Conservation (phyloP, 2,797 vertebrate genomes). For the Xenentodon cancila region DNA sequence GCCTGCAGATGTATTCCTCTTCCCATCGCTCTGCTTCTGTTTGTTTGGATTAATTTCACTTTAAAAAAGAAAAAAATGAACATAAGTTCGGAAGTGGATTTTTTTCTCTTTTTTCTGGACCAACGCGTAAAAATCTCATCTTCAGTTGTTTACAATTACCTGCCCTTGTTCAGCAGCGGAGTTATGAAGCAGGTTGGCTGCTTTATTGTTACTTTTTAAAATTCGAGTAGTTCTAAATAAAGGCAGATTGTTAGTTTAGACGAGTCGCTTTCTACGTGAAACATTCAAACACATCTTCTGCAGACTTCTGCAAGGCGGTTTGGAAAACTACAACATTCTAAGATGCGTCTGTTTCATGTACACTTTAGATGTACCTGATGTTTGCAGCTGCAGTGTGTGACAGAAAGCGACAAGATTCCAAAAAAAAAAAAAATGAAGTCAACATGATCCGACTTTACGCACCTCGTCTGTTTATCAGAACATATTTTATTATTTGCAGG, state of each 20-base stretch:
- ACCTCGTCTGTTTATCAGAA: conserved; percentile 4
- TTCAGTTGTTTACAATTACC: neutral
- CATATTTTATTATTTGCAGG: conserved; percentile 1
- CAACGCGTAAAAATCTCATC: conserved; percentile 68
- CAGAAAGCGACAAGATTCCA: neutral
- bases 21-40: too few species aligned
- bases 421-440: neutral
- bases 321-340: conserved; percentile 21
- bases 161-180: too few species aligned
- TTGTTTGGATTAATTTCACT: too few species aligned
- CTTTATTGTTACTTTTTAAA: neutral
- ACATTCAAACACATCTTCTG: neutral
- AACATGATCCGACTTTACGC: conserved; percentile 50
- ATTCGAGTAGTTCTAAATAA: neutral
- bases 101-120: conserved; percentile 66
- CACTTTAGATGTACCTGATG: neutral
- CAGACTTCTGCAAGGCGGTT: neutral
- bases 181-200: too few species aligned
- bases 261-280: neutral
- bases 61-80: too few species aligned
- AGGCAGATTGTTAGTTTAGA: neutral
- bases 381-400: conserved; percentile 25
- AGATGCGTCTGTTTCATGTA: conserved; percentile 3
- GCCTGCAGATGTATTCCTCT: conserved; percentile 3
- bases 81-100: neutral